Percentiles rank a stretch among this genome's conserved stretches.
Evolutionary conservation across 2,113 vertebrate species (phyloP).

Genomic region (Takifugu flavidus): DNA sequence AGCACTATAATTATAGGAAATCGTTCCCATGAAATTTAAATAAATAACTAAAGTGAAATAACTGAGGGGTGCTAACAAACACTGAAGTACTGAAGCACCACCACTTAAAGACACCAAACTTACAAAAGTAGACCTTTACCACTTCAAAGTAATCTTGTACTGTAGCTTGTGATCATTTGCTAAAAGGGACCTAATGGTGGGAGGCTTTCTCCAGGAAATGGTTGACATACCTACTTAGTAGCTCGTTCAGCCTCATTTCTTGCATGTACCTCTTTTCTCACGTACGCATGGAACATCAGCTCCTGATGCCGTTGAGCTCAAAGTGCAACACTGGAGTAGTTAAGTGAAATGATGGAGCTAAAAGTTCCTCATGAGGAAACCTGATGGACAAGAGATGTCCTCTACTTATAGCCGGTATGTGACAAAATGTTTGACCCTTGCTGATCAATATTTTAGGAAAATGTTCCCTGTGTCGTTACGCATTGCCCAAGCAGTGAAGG

Average conservation of each 20-base stretch:
- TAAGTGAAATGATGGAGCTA: conserved; percentile 8
- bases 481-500: conserved; percentile 54
- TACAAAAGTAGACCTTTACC: too few relatives aligned
- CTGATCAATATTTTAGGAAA: conserved; percentile 79
- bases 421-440: conserved; percentile 70
- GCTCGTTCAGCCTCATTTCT: too few relatives aligned
- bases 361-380: conserved; percentile 30
- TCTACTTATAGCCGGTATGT: conserved; percentile 63
- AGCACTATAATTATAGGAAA: too few relatives aligned
- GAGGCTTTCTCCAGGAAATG: neutral
- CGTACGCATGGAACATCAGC: neutral
- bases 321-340: conserved; percentile 23
- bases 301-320: conserved; percentile 11
- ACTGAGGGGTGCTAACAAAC: too few relatives aligned
- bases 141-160: too few relatives aligned
- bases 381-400: conserved; percentile 24
- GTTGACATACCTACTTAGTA: too few relatives aligned
- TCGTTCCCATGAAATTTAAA: too few relatives aligned
- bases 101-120: too few relatives aligned
- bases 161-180: too few relatives aligned
- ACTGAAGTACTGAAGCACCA: too few relatives aligned
- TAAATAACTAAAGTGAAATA: too few relatives aligned
- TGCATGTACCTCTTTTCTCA: neutral
- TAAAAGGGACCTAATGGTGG: neutral
- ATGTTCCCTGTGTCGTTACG: conserved; percentile 64